These are phyloP conservation scores for Clamator glandarius DNA, from an alignment of 2,797 vertebrate genomes.

Conservation along the genomic window DNA sequence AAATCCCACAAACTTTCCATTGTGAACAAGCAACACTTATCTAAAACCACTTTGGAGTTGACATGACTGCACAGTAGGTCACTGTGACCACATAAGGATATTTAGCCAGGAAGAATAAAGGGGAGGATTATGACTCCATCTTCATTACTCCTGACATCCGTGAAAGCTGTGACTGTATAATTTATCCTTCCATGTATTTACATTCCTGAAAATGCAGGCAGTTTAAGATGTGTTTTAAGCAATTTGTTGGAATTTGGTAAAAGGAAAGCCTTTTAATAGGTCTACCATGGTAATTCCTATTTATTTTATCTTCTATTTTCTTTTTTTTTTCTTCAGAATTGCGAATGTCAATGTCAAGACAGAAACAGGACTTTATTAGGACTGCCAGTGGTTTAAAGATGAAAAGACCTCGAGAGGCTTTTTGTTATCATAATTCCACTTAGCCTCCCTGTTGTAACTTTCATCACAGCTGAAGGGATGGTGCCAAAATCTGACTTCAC, in stretches of 20 bases:
- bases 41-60: conserved; percentile 24
- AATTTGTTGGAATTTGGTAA: conserved; percentile 32
- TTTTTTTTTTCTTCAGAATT: background rate
- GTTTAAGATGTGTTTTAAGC: conserved; percentile 13
- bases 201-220: conserved; percentile 42
- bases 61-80: conserved; percentile 24
- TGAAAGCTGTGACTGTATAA: background rate
- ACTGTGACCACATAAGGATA: conserved; percentile 29
- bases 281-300: background rate
- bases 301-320: conserved; percentile 53
- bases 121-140: background rate
- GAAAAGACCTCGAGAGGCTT: conserved; percentile 41
- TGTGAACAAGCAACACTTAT: conserved; percentile 45
- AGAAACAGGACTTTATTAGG: conserved; percentile 17
- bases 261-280: conserved; percentile 17
- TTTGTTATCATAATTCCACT: conserved; percentile 70
- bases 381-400: conserved; percentile 51
- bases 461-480: conserved; percentile 33
- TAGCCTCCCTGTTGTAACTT: conserved; percentile 47
- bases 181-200: conserved; percentile 37
- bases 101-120: background rate
- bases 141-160: background rate
- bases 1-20: conserved; percentile 36
- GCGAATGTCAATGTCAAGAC: conserved; percentile 23
- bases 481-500: conserved; percentile 65